Percentiles rank a stretch among this genome's conserved stretches.
Evolutionary conservation across 1,140 invertebrate genomes (phyloP).

Genomic region (Gryon sp.): DNA sequence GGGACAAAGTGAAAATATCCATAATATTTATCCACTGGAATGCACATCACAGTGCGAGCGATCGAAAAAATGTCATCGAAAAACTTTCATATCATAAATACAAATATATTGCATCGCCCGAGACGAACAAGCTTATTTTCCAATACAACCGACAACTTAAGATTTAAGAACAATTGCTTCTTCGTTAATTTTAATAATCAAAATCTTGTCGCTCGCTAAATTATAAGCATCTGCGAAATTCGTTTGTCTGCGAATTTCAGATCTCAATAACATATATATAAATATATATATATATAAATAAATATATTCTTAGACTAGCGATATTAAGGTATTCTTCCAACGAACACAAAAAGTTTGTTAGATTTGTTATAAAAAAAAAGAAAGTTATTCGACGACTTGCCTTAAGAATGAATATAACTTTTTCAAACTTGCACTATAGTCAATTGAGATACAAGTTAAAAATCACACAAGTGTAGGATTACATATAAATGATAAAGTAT

Average conservation of each 20-base stretch:
- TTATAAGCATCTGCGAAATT: slow-evolving; percentile 33
- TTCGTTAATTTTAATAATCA: slow-evolving; percentile 10
- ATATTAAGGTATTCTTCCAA: slow-evolving; percentile 42
- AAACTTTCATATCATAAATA: slow-evolving; percentile 72
- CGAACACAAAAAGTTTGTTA: no score
- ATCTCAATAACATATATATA: slow-evolving; percentile 41
- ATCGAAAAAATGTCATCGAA: slow-evolving; percentile 73
- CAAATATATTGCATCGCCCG: slow-evolving; percentile 66
- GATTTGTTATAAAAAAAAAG: slow-evolving; percentile 18
- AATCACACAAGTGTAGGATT: background rate
- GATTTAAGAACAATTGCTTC: slow-evolving; percentile 59
- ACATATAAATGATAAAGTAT: background rate
- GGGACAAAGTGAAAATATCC: slow-evolving; percentile 76
- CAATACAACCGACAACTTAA: slow-evolving; percentile 72
- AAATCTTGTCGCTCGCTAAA: slow-evolving; percentile 22
- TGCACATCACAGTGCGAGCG: slow-evolving; percentile 70
- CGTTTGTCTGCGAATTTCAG: slow-evolving; percentile 49
- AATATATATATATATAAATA: no score
- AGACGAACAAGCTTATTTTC: slow-evolving; percentile 74
- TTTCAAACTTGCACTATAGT: no score
- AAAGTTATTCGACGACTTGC: slow-evolving; percentile 11
- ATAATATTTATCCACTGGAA: slow-evolving; percentile 76
- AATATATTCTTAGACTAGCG: slow-evolving; percentile 26
- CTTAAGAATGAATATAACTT: slow-evolving; percentile 25
- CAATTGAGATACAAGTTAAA: background rate